Conservation (phyloP, 2,797 vertebrate species). For the Cottoperca gobio region DNA sequence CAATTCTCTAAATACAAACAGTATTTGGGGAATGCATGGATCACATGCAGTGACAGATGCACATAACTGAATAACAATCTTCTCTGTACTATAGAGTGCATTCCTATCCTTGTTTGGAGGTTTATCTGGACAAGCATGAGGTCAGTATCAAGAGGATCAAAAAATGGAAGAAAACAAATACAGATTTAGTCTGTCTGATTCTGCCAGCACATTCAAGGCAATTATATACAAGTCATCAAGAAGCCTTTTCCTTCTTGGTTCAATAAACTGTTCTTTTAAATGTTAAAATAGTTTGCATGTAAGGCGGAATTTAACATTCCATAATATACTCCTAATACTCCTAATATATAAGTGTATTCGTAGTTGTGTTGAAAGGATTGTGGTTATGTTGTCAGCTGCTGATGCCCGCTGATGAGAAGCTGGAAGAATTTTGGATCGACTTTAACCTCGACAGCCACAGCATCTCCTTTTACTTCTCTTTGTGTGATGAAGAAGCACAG, state of each 20-base stretch:
- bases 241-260: not conserved
- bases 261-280: not conserved
- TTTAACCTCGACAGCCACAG: constrained; percentile 94
- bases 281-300: not conserved
- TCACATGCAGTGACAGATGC: not conserved
- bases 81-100: constrained; percentile 86
- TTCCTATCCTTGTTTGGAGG: constrained; percentile 94
- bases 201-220: not conserved
- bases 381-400: constrained; percentile 86
- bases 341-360: not conserved
- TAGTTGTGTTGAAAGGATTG: constrained; percentile 26
- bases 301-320: not conserved
- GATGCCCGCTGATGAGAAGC: constrained; percentile 93
- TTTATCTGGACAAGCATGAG: constrained; percentile 89
- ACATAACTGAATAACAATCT: constrained; percentile 23
- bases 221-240: not conserved
- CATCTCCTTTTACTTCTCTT: constrained; percentile 93
- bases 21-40: not conserved
- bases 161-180: not conserved
- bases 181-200: not conserved
- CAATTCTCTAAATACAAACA: not conserved
- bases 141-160: constrained; percentile 79
- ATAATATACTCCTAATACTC: not conserved
- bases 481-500: constrained; percentile 80
- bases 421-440: constrained; percentile 97